Evolutionary conservation across 2,888 invertebrate genomes (phyloP).

Genomic region (Heliconius hortense): DNA sequence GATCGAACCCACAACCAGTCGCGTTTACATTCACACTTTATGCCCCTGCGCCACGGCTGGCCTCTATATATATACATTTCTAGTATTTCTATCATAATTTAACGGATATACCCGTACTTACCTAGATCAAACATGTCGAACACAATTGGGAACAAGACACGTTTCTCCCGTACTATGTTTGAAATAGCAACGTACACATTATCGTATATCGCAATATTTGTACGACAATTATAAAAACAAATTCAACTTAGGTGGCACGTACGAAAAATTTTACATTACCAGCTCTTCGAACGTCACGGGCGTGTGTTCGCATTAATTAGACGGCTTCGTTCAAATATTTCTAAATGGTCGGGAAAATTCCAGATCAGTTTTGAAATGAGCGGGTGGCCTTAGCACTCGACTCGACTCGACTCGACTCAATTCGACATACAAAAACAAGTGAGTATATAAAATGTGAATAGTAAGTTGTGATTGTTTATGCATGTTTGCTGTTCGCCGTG

Average conservation of each 20-base stretch:
- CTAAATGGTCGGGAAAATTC: slow-evolving; percentile 56
- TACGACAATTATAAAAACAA: slow-evolving; percentile 64
- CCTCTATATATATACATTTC: neutral
- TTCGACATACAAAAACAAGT: slow-evolving; percentile 40
- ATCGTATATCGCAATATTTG: slow-evolving; percentile 57
- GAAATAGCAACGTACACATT: slow-evolving; percentile 48
- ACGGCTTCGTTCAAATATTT: slow-evolving; percentile 56
- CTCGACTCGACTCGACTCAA: slow-evolving; percentile 35
- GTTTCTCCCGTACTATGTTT: slow-evolving; percentile 41
- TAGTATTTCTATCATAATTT: neutral
- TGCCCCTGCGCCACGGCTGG: too few relatives aligned
- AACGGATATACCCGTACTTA: slow-evolving; percentile 12
- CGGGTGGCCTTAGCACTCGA: slow-evolving; percentile 45
- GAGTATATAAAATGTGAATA: slow-evolving; percentile 41
- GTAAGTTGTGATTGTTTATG: slow-evolving; percentile 37
- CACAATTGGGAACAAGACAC: slow-evolving; percentile 39
- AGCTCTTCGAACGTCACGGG: slow-evolving; percentile 49
- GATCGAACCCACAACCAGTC: too few relatives aligned
- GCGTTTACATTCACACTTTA: too few relatives aligned
- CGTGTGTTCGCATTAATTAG: slow-evolving; percentile 77
- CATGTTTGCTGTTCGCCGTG: slow-evolving; percentile 37
- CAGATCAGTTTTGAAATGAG: slow-evolving; percentile 52
- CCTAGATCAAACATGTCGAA: slow-evolving; percentile 38
- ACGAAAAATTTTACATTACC: slow-evolving; percentile 61
- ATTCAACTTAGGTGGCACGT: slow-evolving; percentile 56